phyloP scores from a whole-genome alignment of 2,888 invertebrate genomes.

The Cordilura impudica region DNA sequence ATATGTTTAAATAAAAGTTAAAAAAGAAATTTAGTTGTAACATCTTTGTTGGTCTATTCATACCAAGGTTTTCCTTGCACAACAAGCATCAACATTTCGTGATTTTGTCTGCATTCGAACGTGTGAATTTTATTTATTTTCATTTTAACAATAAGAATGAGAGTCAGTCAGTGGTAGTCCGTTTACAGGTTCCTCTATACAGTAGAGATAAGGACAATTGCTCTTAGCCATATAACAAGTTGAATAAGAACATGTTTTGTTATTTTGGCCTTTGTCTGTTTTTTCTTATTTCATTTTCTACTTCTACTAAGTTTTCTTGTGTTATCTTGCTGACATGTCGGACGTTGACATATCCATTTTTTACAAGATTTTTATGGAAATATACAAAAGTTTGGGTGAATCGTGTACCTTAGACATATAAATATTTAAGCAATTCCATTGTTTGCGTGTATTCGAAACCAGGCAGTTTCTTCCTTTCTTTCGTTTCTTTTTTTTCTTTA shows the following conservation, averaged over 20 bases:
- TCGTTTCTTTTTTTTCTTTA: slow-evolving; percentile 8
- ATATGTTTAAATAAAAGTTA: too few species aligned
- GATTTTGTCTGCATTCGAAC: neutral
- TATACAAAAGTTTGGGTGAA: slow-evolving; percentile 9
- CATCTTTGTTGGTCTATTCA: too few species aligned
- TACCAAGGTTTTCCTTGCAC: too few species aligned
- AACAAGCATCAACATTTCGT: slow-evolving; percentile 10
- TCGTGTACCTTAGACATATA: slow-evolving; percentile 2
- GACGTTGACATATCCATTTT: slow-evolving; percentile 49
- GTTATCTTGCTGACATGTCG: slow-evolving; percentile 48
- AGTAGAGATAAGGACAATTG: slow-evolving; percentile 24
- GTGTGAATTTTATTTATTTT: slow-evolving; percentile 23
- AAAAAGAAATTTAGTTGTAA: too few species aligned
- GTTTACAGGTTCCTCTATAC: slow-evolving; percentile 17
- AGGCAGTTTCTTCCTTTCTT: slow-evolving; percentile 45
- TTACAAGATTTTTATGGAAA: slow-evolving; percentile 45
- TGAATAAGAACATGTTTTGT: slow-evolving; percentile 26
- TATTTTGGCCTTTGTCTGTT: slow-evolving; percentile 34
- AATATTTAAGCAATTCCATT: neutral
- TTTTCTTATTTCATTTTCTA: slow-evolving; percentile 35
- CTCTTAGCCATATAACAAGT: slow-evolving; percentile 23
- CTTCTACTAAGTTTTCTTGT: neutral
- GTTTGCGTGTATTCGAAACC: neutral
- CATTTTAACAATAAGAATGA: neutral
- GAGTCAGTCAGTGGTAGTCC: slow-evolving; percentile 12